Evolutionary conservation across 2,113 vertebrate genomes (phyloP).

Genomic region (Syngnathus scovelli): DNA sequence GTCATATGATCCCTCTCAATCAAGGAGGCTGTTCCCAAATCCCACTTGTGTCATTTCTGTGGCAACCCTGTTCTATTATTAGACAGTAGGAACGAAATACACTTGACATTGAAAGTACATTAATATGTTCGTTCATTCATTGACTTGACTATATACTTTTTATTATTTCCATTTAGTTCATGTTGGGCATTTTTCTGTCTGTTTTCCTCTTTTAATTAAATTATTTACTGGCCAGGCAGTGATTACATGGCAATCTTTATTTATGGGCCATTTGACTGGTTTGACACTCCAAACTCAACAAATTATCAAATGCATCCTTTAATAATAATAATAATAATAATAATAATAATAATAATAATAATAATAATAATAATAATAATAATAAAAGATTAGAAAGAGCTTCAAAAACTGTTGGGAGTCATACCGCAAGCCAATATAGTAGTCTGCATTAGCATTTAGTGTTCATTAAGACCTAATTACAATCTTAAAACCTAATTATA

Average conservation of each 20-base stretch:
- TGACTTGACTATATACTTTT: background rate
- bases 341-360: constrained; percentile 46
- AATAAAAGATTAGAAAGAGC: constrained; percentile 17
- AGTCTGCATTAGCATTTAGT: too few relatives aligned
- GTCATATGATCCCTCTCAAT: too few relatives aligned
- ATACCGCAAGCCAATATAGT: too few relatives aligned
- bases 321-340: constrained; percentile 48
- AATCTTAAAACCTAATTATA: too few relatives aligned
- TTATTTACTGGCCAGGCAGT: too few relatives aligned
- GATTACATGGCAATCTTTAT: background rate
- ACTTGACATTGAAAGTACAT: background rate
- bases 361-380: constrained; percentile 48
- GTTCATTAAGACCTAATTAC: too few relatives aligned
- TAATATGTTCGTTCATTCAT: background rate
- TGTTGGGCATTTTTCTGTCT: background rate
- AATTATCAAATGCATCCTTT: constrained; percentile 41
- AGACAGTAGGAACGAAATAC: background rate
- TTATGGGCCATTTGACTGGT: background rate
- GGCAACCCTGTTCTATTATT: background rate
- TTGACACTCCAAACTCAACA: constrained; percentile 34
- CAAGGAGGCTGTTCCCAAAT: background rate
- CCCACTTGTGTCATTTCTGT: background rate
- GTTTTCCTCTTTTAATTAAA: too few relatives aligned
- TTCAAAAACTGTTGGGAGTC: too few relatives aligned
- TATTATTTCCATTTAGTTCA: background rate